Base-by-base conservation (phyloP, 2,888 invertebrate species). In the Drosophila neotestacea region DNA sequence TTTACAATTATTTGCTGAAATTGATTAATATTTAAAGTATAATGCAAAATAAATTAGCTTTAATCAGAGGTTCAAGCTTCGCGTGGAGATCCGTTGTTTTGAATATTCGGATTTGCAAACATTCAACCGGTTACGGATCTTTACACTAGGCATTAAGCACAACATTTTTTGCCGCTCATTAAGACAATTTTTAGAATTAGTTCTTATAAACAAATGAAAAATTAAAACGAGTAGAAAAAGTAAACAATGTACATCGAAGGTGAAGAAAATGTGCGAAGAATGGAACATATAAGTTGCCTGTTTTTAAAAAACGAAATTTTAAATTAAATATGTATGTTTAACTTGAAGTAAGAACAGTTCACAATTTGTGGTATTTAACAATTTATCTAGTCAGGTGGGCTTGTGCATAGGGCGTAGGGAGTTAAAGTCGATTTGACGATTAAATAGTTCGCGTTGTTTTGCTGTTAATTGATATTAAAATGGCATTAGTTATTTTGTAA, bases 1-100 rank as follows among this genome's bases (percentile, higher is more conserved):
- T 86, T 88, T 72, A 80, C 81, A 89, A 82, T 89, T 65, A 84
- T 89, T 85, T 85, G 85, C 85, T 85, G 89, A 89, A 83, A 83
- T 55, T 88, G 63, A 84, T 70, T 81, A 67, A 83, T 55, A 62
- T 65, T 79, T 76, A 68, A 73, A 56, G 58, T 47, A 73, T 50
- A 67, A 61, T 52, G 70, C 68, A 54, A 39, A 47, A 63, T 10
- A 64, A 61, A 65, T 58, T 67, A 85, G 76, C 51, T 68, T 76
- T 76, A 84, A 70, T 73, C 64, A 63, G 59, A 44, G 42, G 55
- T 46, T 65, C 50, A 64, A 39, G 63, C 44, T 54, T 42, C 28
- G 62, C 51, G 48, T 58, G 59, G 6, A 13, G 56, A 44, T 44
- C 74, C 59, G 48, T 39, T 48, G 39, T 55, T 52, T 50, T 64